Conservation (phyloP, 2,797 vertebrate genomes). For the Ateles fusciceps region DNA sequence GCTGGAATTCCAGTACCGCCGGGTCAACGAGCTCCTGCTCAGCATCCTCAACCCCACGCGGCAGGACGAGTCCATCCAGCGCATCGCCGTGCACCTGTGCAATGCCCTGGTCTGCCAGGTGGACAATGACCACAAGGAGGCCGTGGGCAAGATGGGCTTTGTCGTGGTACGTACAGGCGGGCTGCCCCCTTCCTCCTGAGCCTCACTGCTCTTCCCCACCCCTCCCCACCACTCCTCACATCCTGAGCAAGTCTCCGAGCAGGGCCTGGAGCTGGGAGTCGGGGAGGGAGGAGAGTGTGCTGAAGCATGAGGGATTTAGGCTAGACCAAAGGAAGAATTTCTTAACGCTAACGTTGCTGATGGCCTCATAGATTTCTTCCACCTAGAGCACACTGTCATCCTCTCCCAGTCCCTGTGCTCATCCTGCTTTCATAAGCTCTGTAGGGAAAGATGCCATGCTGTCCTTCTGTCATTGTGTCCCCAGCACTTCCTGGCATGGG, state of each 20-base stretch:
- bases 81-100: constrained; percentile 97
- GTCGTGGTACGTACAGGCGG: constrained; percentile 89
- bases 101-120: constrained; percentile 99
- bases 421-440: background rate
- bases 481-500: background rate
- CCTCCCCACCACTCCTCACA: background rate
- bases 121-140: constrained; percentile 98
- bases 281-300: background rate
- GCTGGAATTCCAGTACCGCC: constrained; percentile 96
- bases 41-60: constrained; percentile 94
- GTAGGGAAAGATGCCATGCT: accelerated
- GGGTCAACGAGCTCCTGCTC: constrained; percentile 95
- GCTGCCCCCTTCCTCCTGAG: background rate
- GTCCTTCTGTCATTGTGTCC: background rate
- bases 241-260: background rate
- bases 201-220: background rate
- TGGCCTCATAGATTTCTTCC: background rate
- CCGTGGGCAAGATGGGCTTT: constrained; percentile 99
- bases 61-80: constrained; percentile 98
- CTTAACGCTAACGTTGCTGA: background rate
- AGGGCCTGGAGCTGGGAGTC: background rate
- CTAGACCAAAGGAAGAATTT: background rate
- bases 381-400: background rate
- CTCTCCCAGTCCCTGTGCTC: background rate
- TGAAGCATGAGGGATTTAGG: background rate